Evolutionary conservation across 2,888 invertebrate genomes (phyloP), one percentile per base, ranked within the genome.

Genomic region (Aphidius colemani): DNA sequence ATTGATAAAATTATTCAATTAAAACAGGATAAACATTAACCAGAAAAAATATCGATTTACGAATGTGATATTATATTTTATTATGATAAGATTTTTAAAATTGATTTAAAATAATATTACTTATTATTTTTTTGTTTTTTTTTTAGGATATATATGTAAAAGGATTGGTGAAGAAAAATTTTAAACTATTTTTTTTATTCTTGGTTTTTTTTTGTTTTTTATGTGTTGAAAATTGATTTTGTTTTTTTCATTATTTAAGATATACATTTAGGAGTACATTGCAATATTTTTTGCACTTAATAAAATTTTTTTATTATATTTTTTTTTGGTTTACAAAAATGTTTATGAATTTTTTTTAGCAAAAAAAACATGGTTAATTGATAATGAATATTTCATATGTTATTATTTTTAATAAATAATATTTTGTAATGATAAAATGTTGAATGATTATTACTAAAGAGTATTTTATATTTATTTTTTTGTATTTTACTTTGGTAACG

Each of bases 251-350:
- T 30, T 30, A 30, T 30, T 30, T 30, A 30, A 5, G 30, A 30
- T 30, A 30, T 30, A 30, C 30, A 30, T 30, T 30, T 30, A 30
- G 5, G 30, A 30, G 30, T 5, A 66, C 63, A 67, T 70, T 60
- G 60, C 69, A 72, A 71, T 64, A 66, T 70, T 69, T 69, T 75
- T 78, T 77, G 78, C 78, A 78, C 78, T 72, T 73, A 61, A 61
- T 30, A 2, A 30, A 30, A 30, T 5, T 30, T 30, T 30, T 2
- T 30, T 2, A 30, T 30, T 30, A 30, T 30, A 30, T 30, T 30
- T 18, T 18, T 18, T 18, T 30, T 30, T 30, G 30, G 30, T 30
- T 30, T 30, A 30, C 30, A 30, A 30, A 30, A 30, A 30, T 30
- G 1, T 30, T 30, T 2, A 30, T 30, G 3, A 30, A 30, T 30